These are phyloP conservation scores for Nothoprocta pentlandii DNA, from an alignment of 2,113 vertebrate species.

Conservation along the genomic window DNA sequence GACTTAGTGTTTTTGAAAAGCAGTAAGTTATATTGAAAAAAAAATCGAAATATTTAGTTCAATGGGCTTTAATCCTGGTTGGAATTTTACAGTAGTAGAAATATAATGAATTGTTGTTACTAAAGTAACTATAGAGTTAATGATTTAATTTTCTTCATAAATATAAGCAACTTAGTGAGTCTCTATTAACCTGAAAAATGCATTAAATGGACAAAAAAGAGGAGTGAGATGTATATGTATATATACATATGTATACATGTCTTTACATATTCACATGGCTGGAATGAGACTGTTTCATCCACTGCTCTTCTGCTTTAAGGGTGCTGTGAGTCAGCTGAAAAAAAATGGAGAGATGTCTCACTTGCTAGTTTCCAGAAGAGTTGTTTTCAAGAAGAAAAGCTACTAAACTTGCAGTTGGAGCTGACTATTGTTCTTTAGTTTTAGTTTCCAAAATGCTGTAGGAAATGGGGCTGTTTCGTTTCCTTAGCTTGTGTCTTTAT, in stretches of 20 bases:
- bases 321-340: background rate
- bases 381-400: background rate
- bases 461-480: background rate
- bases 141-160: background rate
- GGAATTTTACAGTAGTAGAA: background rate
- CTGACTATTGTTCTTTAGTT: too few species aligned
- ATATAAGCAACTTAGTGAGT: background rate
- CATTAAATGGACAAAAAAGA: background rate
- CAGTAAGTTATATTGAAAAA: background rate
- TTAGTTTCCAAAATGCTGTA: background rate
- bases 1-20: background rate
- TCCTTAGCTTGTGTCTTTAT: background rate
- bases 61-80: background rate
- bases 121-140: background rate
- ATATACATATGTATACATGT: background rate
- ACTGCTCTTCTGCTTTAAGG: background rate
- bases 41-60: background rate
- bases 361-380: background rate
- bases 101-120: background rate
- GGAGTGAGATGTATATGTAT: background rate
- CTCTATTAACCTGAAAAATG: background rate
- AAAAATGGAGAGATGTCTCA: background rate
- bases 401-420: background rate
- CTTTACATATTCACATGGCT: background rate
- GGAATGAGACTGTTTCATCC: background rate